Evolutionary conservation across 2,797 vertebrate species (phyloP), one percentile per base, ranked within the genome.

Genomic region (Acrossocheilus fasciatus): DNA sequence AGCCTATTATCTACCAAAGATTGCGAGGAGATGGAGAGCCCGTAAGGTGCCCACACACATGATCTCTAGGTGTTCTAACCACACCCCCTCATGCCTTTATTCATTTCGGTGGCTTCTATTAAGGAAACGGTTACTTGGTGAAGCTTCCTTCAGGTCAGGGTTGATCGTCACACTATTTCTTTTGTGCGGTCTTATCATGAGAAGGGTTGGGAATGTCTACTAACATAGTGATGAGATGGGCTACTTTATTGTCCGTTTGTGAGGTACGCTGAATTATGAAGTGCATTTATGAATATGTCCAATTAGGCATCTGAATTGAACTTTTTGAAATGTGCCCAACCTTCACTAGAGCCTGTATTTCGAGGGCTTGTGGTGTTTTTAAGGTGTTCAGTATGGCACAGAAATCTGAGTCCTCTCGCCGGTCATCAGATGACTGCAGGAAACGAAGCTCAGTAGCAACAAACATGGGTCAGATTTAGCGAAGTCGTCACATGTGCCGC

Each of bases 1-100:
- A 26, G 26, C 84, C 11, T 74, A 70, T 39, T 87, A 82, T 79
- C 87, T 90, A 59, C 87, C 87, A 75, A 86, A 78, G 78, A 69
- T 83, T 59, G 82, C 73, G 54, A 86, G 86, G 87, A 88, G 86
- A 85, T 89, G 86, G 17, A 64, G 83, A 83, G 62, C 34, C 73
- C 87, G 7, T 82, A 90, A 92, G 90, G 89, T 91, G 88, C 88
- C 83, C 59, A 50, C 81, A 79, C 26, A 18, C 74, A 43, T 82
- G 36, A 54, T 36, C 57, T 66, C 84, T 41, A 75, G 80, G 68
- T 86, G 84, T 81, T 70, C 74, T 83, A 86, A 75, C 80, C 41
- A 87, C 11, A 82, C 78, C 82, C 12, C 77, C 80, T 80, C 30
- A 18, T 50, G 10, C 41, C 43, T 84, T 69, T 1, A 7, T 69